phyloP scores from a whole-genome alignment of 1,140 invertebrate species.

The Drosophila subobscura region DNA sequence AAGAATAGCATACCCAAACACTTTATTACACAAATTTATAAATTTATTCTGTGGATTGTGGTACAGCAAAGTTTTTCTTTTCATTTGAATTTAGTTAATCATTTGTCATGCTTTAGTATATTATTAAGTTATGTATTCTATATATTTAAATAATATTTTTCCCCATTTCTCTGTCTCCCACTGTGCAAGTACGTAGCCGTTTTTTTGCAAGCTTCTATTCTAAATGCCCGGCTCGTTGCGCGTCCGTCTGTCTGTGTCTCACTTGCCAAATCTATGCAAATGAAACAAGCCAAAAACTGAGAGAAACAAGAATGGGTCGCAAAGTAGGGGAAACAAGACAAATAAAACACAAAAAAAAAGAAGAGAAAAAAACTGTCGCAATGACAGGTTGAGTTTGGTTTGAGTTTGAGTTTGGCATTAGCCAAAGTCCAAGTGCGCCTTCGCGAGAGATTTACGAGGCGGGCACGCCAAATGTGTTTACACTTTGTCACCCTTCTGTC shows the following conservation, averaged over 20 bases:
- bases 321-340: slow-evolving; percentile 5
- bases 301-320: slow-evolving; percentile 24
- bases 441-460: slow-evolving; percentile 72
- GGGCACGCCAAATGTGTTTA: slow-evolving; percentile 82
- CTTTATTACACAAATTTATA: no score
- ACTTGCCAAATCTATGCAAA: slow-evolving; percentile 77
- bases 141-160: no score
- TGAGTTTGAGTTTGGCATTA: slow-evolving; percentile 51
- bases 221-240: slow-evolving; percentile 62
- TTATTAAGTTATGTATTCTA: no score
- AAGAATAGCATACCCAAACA: no score
- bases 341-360: slow-evolving; percentile 16
- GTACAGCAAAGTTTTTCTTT: no score
- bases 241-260: no score
- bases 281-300: slow-evolving; percentile 48
- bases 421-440: slow-evolving; percentile 71
- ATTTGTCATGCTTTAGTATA: no score
- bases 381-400: slow-evolving; percentile 50
- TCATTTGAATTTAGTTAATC: no score
- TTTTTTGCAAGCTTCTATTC: slow-evolving; percentile 53
- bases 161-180: no score
- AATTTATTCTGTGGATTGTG: no score
- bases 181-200: neutral
- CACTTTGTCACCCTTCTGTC: slow-evolving; percentile 83
- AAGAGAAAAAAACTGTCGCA: slow-evolving; percentile 40